phyloP scores from a whole-genome alignment of 2,113 vertebrate species.

The Chaetorhynchus papuensis region DNA sequence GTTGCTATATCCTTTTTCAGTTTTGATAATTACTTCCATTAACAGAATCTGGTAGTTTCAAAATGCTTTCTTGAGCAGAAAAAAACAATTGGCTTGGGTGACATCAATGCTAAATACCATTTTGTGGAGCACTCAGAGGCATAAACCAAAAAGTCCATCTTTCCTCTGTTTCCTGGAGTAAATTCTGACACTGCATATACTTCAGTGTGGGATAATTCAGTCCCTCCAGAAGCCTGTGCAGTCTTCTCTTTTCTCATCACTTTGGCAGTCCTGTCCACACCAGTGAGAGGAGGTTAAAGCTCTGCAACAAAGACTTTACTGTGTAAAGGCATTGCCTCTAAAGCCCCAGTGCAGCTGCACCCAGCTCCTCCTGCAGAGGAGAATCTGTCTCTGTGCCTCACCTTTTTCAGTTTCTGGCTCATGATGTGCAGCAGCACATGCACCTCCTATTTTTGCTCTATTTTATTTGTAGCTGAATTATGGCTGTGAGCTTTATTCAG shows the following conservation, averaged over 20 bases:
- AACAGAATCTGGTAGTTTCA: not conserved
- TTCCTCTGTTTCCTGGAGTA: not conserved
- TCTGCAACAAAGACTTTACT: not conserved
- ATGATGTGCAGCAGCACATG: not conserved
- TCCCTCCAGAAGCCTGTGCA: not conserved
- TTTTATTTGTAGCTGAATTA: not conserved
- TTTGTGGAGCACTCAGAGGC: not conserved
- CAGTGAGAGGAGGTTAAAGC: not conserved
- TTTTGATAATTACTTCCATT: not conserved
- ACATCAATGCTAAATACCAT: not conserved
- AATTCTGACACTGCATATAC: not conserved
- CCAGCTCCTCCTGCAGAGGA: not conserved
- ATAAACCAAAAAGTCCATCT: not conserved
- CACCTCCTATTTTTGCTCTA: not conserved
- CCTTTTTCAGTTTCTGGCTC: not conserved
- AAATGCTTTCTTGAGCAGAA: not conserved
- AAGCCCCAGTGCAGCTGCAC: not conserved
- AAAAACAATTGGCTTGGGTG: not conserved
- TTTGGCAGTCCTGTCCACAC: not conserved
- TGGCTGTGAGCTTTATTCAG: not conserved
- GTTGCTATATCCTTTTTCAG: not conserved
- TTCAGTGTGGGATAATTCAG: not conserved
- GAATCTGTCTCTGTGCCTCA: not conserved
- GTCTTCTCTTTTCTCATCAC: not conserved
- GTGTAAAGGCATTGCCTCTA: not conserved